phyloP scores from a whole-genome alignment of 2,797 vertebrate species.

The Lophotriccus pileatus region DNA sequence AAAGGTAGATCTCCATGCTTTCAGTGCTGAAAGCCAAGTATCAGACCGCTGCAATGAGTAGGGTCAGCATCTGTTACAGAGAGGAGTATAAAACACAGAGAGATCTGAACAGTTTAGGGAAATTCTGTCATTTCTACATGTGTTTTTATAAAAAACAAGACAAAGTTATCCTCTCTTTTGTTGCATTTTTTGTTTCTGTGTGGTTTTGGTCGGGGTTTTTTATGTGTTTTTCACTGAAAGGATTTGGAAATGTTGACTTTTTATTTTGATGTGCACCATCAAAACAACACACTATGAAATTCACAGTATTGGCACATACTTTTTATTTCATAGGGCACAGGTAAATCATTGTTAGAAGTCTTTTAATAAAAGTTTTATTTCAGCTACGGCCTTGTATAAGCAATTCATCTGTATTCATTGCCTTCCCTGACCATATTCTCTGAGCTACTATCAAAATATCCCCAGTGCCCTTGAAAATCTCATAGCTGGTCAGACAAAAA shows the following conservation, averaged over 20 bases:
- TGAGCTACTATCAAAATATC: neutral
- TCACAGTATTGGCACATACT: neutral
- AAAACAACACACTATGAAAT: neutral
- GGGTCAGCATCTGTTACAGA: neutral
- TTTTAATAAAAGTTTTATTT: neutral
- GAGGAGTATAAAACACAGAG: neutral
- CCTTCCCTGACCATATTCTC: neutral
- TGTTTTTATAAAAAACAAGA: neutral
- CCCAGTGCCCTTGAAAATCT: neutral
- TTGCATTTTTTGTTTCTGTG: neutral
- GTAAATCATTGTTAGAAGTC: neutral
- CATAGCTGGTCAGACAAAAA: neutral
- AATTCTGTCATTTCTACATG: neutral
- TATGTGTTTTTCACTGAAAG: neutral
- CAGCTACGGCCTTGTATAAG: neutral
- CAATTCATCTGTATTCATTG: neutral
- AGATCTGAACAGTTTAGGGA: neutral
- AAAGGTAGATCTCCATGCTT: neutral
- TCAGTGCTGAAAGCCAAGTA: neutral
- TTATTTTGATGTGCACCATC: neutral
- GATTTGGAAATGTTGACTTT: neutral
- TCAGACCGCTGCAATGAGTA: neutral
- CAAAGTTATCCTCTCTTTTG: neutral
- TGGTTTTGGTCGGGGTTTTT: neutral
- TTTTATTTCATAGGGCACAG: neutral